Evolutionary conservation across 2,888 invertebrate genomes (phyloP).

Genomic region (Chrysodeixis includens): DNA sequence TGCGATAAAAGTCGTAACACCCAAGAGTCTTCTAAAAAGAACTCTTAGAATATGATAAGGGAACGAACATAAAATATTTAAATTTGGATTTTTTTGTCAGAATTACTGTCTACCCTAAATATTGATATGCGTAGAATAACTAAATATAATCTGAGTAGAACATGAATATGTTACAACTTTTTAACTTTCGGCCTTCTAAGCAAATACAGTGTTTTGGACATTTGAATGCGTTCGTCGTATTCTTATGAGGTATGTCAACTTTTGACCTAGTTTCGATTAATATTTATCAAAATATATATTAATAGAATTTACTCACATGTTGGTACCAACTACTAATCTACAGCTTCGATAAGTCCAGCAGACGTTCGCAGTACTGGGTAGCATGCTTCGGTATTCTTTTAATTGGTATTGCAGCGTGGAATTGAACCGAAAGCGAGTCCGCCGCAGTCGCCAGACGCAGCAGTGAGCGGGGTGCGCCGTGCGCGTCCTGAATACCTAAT

Average conservation of each 20-base stretch:
- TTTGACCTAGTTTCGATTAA: too few relatives aligned
- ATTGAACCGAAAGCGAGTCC: constrained; percentile 62
- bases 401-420: constrained; percentile 67
- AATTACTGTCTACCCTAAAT: constrained; percentile 34
- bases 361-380: constrained; percentile 34
- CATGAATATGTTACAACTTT: not conserved
- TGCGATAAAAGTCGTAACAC: constrained; percentile 87
- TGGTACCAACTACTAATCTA: not conserved
- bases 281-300: too few relatives aligned
- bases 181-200: not conserved
- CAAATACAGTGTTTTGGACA: too few relatives aligned
- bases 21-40: constrained; percentile 85
- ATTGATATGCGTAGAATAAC: constrained; percentile 24
- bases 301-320: not conserved
- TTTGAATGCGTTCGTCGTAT: too few relatives aligned
- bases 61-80: constrained; percentile 64
- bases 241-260: too few relatives aligned
- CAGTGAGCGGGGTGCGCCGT: constrained; percentile 74
- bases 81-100: constrained; percentile 49
- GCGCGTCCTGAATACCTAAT: constrained; percentile 88
- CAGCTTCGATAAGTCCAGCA: constrained; percentile 5
- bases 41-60: constrained; percentile 78
- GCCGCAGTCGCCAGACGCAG: constrained; percentile 74
- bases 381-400: constrained; percentile 55
- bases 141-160: constrained; percentile 8